Conservation (phyloP, 2,888 invertebrate species). For the Ametastegia equiseti region DNA sequence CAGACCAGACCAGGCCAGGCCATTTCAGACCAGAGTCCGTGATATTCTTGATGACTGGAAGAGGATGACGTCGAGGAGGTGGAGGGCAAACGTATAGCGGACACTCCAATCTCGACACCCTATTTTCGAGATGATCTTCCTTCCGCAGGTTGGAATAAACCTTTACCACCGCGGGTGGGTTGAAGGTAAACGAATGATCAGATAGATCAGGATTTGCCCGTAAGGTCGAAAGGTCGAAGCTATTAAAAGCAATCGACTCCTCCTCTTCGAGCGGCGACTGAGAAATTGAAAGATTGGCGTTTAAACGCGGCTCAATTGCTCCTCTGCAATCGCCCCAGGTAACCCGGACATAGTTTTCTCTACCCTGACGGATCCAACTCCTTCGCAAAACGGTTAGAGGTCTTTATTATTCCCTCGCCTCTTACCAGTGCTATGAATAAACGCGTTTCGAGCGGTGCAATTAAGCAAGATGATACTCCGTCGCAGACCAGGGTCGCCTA, state of each 20-base stretch:
- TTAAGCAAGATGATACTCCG: neutral
- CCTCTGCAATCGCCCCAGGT: neutral
- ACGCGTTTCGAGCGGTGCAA: too few species aligned
- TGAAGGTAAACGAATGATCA: too few species aligned
- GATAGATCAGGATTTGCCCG: neutral
- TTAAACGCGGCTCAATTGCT: constrained; percentile 25
- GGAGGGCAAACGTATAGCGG: constrained; percentile 61
- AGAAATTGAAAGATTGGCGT: constrained; percentile 40
- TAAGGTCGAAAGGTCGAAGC: constrained; percentile 36
- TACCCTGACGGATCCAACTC: neutral
- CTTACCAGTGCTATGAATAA: too few species aligned
- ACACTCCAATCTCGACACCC: constrained; percentile 73
- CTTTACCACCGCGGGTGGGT: too few species aligned
- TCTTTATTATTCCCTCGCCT: too few species aligned
- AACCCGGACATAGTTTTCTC: neutral
- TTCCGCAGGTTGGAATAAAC: too few species aligned
- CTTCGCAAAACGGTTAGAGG: neutral
- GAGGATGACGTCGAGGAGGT: neutral
- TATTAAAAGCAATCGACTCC: constrained; percentile 26
- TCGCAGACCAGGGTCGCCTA: constrained; percentile 63
- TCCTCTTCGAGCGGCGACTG: constrained; percentile 6
- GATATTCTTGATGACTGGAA: neutral
- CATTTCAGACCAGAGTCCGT: too few species aligned
- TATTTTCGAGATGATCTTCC: constrained; percentile 8
- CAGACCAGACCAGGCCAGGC: too few species aligned